These are phyloP conservation scores for Leptopterna dolabrata DNA, from an alignment of 2,888 invertebrate genomes.

Conservation along the genomic window DNA sequence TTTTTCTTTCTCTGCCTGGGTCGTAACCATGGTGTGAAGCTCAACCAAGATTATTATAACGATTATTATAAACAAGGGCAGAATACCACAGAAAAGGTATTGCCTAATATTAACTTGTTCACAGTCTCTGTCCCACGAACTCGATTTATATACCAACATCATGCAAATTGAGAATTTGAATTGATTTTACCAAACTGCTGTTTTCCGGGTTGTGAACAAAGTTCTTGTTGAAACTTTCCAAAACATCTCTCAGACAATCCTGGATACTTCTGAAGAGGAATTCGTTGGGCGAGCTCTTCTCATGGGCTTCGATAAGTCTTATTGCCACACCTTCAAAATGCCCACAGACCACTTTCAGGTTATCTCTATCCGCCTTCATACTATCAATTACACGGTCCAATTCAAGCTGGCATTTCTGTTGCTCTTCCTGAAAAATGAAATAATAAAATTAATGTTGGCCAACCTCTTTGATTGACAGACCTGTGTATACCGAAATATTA, in stretches of 20 bases:
- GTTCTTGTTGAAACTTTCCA: conserved; percentile 13
- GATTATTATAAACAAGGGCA: too few relatives aligned
- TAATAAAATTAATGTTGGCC: too few relatives aligned
- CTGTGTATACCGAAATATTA: background rate
- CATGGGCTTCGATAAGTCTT: background rate
- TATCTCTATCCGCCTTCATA: conserved; percentile 10
- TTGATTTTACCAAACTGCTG: background rate
- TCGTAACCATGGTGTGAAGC: too few relatives aligned
- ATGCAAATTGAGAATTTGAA: too few relatives aligned
- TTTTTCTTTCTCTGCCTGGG: too few relatives aligned
- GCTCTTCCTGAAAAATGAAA: conserved; percentile 4
- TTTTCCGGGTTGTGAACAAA: background rate
- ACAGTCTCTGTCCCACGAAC: too few relatives aligned
- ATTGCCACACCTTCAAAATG: background rate
- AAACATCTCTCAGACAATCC: conserved; percentile 6
- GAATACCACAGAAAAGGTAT: too few relatives aligned
- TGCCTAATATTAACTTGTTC: too few relatives aligned
- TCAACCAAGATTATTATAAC: too few relatives aligned
- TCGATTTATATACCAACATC: too few relatives aligned
- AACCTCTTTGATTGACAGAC: background rate
- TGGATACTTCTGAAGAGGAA: conserved; percentile 6
- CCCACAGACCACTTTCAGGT: background rate
- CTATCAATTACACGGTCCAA: conserved; percentile 17
- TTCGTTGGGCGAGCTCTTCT: background rate
- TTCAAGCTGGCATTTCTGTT: background rate